A percentile compares a stretch with the other conserved stretches of the same genome.
Evolutionary conservation across 2,797 vertebrate species (phyloP).

Genomic region (Botia almorhae): DNA sequence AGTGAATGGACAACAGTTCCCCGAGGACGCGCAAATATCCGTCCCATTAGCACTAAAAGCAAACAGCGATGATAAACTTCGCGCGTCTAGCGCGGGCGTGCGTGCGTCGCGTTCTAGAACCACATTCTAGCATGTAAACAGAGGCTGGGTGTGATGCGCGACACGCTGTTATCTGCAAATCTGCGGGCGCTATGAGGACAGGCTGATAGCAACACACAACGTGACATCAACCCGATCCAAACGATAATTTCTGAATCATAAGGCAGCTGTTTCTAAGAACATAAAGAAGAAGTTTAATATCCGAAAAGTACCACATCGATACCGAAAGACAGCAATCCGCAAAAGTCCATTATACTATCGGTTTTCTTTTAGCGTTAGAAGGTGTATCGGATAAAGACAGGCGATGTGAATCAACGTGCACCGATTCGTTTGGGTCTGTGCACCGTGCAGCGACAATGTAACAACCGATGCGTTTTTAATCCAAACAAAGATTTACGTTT

Average conservation of each 20-base stretch:
- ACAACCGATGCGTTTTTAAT: too few species aligned
- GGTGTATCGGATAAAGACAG: not conserved
- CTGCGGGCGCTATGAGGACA: constrained; percentile 9
- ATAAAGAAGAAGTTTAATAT: not conserved
- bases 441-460: not conserved
- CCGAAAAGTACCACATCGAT: not conserved
- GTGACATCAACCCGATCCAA: constrained; percentile 11
- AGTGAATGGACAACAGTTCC: not conserved
- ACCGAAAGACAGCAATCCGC: not conserved
- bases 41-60: constrained; percentile 6
- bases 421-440: constrained; percentile 3
- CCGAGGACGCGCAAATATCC: constrained; percentile 12
- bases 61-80: constrained; percentile 21
- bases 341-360: not conserved
- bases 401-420: too few species aligned
- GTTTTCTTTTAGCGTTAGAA: not conserved
- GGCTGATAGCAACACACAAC: not conserved
- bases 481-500: not conserved
- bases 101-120: not conserved
- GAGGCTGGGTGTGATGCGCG: constrained; percentile 4
- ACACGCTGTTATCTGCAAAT: constrained; percentile 22
- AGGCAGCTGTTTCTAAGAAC: not conserved
- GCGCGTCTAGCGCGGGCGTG: not conserved
- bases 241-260: constrained; percentile 15
- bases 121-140: not conserved